Base-by-base conservation (phyloP, 2,113 vertebrate genomes). In the Grammomys surdaster region DNA sequence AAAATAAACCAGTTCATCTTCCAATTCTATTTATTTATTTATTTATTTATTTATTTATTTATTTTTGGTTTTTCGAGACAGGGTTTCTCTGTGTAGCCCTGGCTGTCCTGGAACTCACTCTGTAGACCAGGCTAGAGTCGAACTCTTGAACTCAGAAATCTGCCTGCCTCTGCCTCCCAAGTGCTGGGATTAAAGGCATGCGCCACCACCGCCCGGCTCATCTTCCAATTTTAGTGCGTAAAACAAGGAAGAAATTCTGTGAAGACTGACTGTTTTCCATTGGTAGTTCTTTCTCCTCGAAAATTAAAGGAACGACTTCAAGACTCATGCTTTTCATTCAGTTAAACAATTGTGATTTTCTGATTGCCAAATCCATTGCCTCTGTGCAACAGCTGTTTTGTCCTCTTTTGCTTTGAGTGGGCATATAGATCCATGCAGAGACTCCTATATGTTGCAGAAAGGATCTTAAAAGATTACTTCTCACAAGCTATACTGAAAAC, bases 351-450 rank as follows among this genome's bases (percentile, higher is more conserved):
- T 70, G 77, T 82, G 76, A 60, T 84, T 97, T 87, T 96, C 94
- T 60, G 65, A 19, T 84, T 96, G 51, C 33, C 86, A 65, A 8
- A 77, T 70, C 98, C 86, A 43, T 92, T 98, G 65, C 78, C 81
- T 77, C 97, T 96, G 72, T 97, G 97, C 36, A 75, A 65, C n/a
- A 69, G 10, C 22, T 43, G 85, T 91, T 85, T 97, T 96, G 91
- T 92, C 96, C 19, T 98, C 76, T 19, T 99, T 98, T 17, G 97
- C 98, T 48, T 99, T 65, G 99, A 99, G 97, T 99, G 99, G 24
- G 99, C 99, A 95, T 99, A 99, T 70, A 99, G 98, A 98, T 99
- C 99, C 0, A 99, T 99, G 99, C 99, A 99, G 99, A 97, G 99
- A 99, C 95, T 99, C 99, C 75, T 99, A 99, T 99, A 99, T 99